Evolutionary conservation across 2,113 vertebrate genomes (phyloP).

Genomic region (Stigmatopora argus): DNA sequence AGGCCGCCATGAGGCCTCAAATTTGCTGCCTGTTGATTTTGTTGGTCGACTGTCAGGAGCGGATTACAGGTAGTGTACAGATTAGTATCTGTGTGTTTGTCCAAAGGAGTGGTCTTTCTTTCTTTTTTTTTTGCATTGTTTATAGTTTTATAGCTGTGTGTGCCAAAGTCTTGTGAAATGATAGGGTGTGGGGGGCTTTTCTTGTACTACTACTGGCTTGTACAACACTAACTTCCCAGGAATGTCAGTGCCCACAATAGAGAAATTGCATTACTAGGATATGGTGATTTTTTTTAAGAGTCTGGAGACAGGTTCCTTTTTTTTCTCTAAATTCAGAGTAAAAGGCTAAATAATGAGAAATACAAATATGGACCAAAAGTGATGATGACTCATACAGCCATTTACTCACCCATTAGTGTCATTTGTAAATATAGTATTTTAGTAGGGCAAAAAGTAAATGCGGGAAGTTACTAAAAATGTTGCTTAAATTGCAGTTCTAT

Average conservation of each 20-base stretch:
- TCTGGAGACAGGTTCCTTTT: neutral
- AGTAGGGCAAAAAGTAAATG: neutral
- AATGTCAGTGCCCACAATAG: constrained; percentile 16
- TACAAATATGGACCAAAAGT: neutral
- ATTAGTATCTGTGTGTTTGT: constrained; percentile 7
- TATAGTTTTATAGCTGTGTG: neutral
- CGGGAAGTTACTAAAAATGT: neutral
- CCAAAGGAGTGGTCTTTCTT: neutral
- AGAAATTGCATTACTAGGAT: constrained; percentile 7
- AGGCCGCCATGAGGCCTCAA: constrained; percentile 46
- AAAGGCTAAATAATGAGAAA: neutral
- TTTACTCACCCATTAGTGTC: neutral
- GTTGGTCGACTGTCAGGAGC: constrained; percentile 26
- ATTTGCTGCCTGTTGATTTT: constrained; percentile 53
- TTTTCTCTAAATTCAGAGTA: neutral
- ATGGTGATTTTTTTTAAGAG: constrained; percentile 1
- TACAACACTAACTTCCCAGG: constrained; percentile 30
- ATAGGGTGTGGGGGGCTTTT: constrained; percentile 1
- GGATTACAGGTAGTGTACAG: constrained; percentile 56
- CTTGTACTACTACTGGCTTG: constrained; percentile 10
- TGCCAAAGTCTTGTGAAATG: neutral
- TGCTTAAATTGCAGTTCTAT: neutral
- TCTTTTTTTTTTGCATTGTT: neutral
- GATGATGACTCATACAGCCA: neutral
- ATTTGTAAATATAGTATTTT: neutral